These are phyloP conservation scores for Enteromius treurensis DNA, from an alignment of 2,797 vertebrate species.

Conservation along the genomic window DNA sequence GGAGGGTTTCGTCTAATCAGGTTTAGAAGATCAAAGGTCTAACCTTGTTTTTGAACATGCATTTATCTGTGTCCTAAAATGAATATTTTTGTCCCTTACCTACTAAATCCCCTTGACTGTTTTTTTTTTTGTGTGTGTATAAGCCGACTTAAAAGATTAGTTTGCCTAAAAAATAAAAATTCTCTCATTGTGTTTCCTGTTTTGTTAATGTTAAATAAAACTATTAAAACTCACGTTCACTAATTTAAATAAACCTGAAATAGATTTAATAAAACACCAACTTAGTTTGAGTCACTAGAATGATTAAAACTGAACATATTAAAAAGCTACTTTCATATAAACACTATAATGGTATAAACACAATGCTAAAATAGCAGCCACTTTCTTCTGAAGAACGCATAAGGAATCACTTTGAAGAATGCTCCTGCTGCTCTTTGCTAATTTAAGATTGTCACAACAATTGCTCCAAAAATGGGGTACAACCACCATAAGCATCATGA, in stretches of 20 bases:
- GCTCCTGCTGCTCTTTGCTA: not conserved
- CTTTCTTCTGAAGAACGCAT: not conserved
- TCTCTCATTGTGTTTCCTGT: not conserved
- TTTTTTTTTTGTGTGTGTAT: not conserved
- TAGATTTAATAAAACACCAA: not conserved
- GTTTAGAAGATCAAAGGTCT: constrained; percentile 46
- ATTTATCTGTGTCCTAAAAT: constrained; percentile 7
- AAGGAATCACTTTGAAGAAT: not conserved
- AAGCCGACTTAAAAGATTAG: not conserved
- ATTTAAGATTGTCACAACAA: not conserved
- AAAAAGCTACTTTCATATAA: not conserved
- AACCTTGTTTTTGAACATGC: constrained; percentile 41
- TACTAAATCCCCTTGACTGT: constrained; percentile 4
- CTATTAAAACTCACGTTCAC: not conserved
- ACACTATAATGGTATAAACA: not conserved
- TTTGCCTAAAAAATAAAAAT: not conserved
- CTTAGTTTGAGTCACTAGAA: not conserved
- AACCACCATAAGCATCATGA: not conserved
- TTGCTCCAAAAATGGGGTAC: not conserved
- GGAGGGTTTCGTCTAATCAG: constrained; percentile 29
- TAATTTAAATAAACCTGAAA: not conserved
- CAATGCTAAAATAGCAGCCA: not conserved
- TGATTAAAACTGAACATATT: not conserved
- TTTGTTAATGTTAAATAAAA: not conserved
- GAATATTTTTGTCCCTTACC: not conserved